Conservation (phyloP, 2,113 vertebrate species). For the Rhynchomys soricoides region DNA sequence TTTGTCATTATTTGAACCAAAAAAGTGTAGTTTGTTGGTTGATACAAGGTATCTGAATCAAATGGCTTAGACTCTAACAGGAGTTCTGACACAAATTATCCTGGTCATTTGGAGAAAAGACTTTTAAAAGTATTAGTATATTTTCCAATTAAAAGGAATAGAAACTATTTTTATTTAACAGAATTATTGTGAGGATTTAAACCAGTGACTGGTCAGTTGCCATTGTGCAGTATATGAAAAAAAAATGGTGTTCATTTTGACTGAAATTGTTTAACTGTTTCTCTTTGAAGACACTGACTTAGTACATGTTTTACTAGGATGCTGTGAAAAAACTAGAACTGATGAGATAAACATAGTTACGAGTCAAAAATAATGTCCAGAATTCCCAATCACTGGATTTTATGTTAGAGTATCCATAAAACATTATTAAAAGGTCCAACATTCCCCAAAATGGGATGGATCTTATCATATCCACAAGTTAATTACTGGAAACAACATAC, state of each 20-base stretch:
- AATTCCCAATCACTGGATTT: not conserved
- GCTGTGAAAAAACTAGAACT: not conserved
- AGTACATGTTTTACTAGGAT: not conserved
- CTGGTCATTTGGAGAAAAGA: not conserved
- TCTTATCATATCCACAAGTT: conserved; percentile 83
- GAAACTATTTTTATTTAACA: not conserved
- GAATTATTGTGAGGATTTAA: not conserved
- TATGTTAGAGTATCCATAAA: not conserved
- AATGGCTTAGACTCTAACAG: not conserved
- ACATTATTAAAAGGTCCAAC: conserved; percentile 6
- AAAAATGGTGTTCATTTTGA: not conserved
- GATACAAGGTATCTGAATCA: not conserved
- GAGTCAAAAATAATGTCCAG: not conserved
- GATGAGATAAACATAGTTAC: not conserved
- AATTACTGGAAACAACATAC: conserved; percentile 91
- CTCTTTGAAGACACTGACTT: not conserved
- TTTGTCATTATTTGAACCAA: not conserved
- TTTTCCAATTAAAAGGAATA: not conserved
- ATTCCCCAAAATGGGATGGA: conserved; percentile 60
- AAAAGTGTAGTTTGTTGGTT: not conserved
- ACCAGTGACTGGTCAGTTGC: rapidly evolving
- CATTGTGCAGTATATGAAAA: not conserved
- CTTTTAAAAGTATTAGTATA: not conserved
- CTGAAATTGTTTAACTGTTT: not conserved
- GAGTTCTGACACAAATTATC: not conserved